Conservation (phyloP, 2,113 vertebrate species). For the Ictalurus punctatus region DNA sequence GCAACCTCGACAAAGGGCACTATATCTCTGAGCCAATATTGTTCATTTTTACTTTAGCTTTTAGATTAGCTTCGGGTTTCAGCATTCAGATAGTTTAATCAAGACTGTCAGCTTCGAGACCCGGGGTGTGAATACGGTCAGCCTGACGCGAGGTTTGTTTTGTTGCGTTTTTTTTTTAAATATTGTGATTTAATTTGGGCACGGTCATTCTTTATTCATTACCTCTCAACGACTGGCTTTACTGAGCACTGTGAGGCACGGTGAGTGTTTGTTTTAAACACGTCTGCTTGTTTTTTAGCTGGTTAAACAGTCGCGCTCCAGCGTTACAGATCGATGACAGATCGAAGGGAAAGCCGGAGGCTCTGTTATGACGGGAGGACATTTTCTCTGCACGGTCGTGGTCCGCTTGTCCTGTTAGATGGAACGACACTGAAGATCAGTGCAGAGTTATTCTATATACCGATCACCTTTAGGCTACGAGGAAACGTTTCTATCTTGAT, state of each 20-base stretch:
- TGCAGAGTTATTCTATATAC: neutral
- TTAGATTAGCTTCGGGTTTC: neutral
- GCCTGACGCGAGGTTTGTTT: neutral
- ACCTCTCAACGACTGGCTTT: neutral
- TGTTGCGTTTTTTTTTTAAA: neutral
- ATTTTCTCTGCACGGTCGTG: neutral
- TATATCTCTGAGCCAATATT: neutral
- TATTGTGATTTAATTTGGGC: constrained; percentile 5
- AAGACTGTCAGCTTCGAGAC: neutral
- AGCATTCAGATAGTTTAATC: neutral
- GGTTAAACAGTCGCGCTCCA: neutral
- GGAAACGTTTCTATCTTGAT: neutral
- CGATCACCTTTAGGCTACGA: neutral
- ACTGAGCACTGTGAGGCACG: neutral
- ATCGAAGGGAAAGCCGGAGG: neutral
- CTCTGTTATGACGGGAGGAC: neutral
- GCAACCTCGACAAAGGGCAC: neutral
- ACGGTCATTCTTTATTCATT: constrained; percentile 1
- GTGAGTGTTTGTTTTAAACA: neutral
- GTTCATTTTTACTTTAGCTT: neutral
- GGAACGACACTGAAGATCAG: neutral
- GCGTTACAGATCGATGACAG: neutral
- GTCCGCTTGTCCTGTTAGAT: neutral
- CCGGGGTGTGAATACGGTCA: neutral
- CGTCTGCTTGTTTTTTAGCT: neutral